phyloP scores from a whole-genome alignment of 2,888 invertebrate species.

The Cerastis rubricosa region DNA sequence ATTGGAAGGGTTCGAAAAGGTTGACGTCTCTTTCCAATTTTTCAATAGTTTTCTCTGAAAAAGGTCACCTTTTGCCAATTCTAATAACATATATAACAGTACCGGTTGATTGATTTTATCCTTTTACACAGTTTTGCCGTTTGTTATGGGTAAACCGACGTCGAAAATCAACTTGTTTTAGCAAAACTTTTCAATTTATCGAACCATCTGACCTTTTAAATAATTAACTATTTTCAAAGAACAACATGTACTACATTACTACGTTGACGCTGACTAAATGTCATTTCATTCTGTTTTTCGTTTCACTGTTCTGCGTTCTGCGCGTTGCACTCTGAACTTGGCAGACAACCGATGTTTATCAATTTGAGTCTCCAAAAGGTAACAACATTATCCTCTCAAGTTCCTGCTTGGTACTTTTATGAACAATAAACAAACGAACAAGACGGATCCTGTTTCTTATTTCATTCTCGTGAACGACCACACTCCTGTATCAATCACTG shows the following conservation, averaged over 20 bases:
- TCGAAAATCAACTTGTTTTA: neutral
- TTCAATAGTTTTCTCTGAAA: neutral
- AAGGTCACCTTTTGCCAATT: constrained; percentile 1
- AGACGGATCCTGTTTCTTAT: constrained; percentile 10
- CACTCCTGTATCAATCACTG: neutral
- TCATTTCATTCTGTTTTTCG: neutral
- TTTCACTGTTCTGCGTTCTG: neutral
- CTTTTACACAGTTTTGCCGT: neutral
- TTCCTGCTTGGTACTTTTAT: constrained; percentile 24
- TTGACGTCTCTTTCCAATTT: neutral
- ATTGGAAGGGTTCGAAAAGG: neutral
- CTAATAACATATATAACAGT: neutral
- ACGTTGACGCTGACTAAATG: neutral
- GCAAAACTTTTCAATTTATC: neutral
- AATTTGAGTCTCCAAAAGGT: constrained; percentile 8
- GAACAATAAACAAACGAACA: constrained; percentile 20
- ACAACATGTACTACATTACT: neutral
- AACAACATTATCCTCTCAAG: constrained; percentile 12
- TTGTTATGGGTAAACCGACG: neutral
- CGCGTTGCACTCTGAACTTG: constrained; percentile 17
- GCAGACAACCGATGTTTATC: constrained; percentile 1
- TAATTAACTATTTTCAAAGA: neutral
- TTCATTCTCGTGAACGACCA: constrained; percentile 5
- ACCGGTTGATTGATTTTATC: neutral
- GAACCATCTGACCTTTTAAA: neutral